A percentile compares a stretch with the other conserved stretches of the same genome.
phyloP scores from a whole-genome alignment of 2,113 vertebrate genomes.

The Perccottus glenii region DNA sequence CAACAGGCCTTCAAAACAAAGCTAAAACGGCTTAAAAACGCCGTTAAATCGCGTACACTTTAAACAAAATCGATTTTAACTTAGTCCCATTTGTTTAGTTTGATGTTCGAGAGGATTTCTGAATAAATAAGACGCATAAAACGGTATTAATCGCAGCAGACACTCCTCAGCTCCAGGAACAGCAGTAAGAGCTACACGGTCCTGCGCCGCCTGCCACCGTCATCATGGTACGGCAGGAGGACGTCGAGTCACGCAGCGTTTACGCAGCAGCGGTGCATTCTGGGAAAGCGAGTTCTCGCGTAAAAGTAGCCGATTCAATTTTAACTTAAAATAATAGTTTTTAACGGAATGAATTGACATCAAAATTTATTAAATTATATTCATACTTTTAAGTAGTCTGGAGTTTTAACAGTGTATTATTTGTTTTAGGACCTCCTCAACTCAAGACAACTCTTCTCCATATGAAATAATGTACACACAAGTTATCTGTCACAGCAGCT shows the following conservation, averaged over 20 bases:
- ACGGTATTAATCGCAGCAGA: conserved; percentile 25
- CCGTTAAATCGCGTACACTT: not conserved
- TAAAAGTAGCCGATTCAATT: too few relatives aligned
- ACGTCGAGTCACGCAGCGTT: conserved; percentile 44
- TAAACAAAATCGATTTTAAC: not conserved
- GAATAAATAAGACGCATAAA: not conserved
- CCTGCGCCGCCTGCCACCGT: conserved; percentile 64
- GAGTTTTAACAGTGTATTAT: too few relatives aligned
- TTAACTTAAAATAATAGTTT: too few relatives aligned
- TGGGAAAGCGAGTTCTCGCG: conserved; percentile 54
- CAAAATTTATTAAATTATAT: too few relatives aligned
- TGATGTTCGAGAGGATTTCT: conserved; percentile 6
- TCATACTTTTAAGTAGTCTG: too few relatives aligned
- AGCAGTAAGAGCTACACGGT: conserved; percentile 25
- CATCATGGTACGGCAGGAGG: conserved; percentile 41
- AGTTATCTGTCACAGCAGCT: too few relatives aligned
- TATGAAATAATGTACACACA: too few relatives aligned
- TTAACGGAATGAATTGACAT: too few relatives aligned
- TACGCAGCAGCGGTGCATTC: conserved; percentile 14
- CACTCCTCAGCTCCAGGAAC: conserved; percentile 42
- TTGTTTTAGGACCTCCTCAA: too few relatives aligned
- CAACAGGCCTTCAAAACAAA: conserved; percentile 74
- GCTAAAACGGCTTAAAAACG: not conserved
- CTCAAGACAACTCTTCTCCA: too few relatives aligned
- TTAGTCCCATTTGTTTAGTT: conserved; percentile 1